A percentile compares a stretch with the other conserved stretches of the same genome.
Conservation (phyloP, 2,113 vertebrate species). For the Hemibates koningsi region DNA sequence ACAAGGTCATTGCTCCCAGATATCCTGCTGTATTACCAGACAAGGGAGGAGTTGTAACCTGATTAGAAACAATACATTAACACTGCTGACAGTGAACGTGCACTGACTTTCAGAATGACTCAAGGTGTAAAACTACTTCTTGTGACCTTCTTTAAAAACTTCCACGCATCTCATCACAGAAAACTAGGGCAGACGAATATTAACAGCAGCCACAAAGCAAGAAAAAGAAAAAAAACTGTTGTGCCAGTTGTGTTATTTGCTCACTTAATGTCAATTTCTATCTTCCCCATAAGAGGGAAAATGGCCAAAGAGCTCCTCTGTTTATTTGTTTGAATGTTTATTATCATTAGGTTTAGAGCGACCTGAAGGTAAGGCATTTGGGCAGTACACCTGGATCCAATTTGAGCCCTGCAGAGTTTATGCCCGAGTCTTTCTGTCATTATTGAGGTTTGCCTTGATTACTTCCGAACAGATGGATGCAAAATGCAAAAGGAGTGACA, state of each 20-base stretch:
- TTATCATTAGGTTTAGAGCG: neutral
- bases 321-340: constrained; percentile 30
- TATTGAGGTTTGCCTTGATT: constrained; percentile 16
- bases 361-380: constrained; percentile 1
- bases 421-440: neutral
- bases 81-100: neutral
- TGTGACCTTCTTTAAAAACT: constrained; percentile 1
- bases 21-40: neutral
- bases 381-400: constrained; percentile 55
- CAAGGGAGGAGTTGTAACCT: constrained; percentile 16
- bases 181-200: constrained; percentile 33
- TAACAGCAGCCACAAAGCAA: neutral
- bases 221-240: neutral
- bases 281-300: neutral
- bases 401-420: constrained; percentile 32
- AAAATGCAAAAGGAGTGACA: constrained; percentile 21
- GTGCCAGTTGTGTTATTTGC: neutral
- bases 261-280: constrained; percentile 8
- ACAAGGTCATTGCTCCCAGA: neutral
- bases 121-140: constrained; percentile 3
- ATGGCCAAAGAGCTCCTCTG: neutral
- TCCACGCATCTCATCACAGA: constrained; percentile 7
- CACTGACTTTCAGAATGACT: constrained; percentile 2
- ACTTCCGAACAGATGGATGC: constrained; percentile 48
- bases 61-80: constrained; percentile 12